These are phyloP conservation scores for Thrips palmi DNA, from an alignment of 1,140 invertebrate species.

Conservation along the genomic window DNA sequence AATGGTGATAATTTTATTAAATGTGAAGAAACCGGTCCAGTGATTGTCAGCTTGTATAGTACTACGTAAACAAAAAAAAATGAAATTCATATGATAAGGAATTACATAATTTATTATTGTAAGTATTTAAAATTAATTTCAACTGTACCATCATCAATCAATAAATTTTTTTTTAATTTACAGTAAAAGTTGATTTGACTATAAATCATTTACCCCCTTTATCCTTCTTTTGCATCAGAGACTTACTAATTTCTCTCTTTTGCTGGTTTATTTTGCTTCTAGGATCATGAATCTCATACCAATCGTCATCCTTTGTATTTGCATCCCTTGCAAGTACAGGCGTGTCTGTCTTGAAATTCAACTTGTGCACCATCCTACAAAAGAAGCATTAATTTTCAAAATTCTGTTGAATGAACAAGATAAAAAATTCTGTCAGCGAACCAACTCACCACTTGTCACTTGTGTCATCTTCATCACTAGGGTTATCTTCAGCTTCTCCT, in stretches of 20 bases:
- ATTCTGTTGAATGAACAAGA: not conserved
- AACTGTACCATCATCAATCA: too few species aligned
- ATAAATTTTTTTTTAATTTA: too few species aligned
- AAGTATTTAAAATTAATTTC: too few species aligned
- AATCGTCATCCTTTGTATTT: slow-evolving; percentile 79
- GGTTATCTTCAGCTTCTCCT: slow-evolving; percentile 21
- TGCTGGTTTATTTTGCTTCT: slow-evolving; percentile 86
- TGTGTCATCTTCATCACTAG: slow-evolving; percentile 20
- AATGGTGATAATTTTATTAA: too few species aligned
- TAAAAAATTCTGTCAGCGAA: not conserved
- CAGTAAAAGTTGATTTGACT: too few species aligned
- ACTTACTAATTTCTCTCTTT: slow-evolving; percentile 38
- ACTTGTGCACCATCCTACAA: slow-evolving; percentile 57
- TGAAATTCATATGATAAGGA: too few species aligned
- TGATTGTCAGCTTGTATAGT: too few species aligned
- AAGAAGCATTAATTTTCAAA: slow-evolving; percentile 6
- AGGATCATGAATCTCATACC: slow-evolving; percentile 93
- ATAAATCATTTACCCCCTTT: too few species aligned
- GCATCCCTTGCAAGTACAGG: slow-evolving; percentile 86
- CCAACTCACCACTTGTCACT: not conserved
- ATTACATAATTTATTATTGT: too few species aligned
- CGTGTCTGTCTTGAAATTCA: slow-evolving; percentile 57
- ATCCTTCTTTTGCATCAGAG: slow-evolving; percentile 25
- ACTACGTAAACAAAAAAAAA: too few species aligned
- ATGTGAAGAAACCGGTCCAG: too few species aligned